These are phyloP conservation scores for Equus quagga DNA, from an alignment of 2,113 vertebrate genomes.

Conservation along the genomic window DNA sequence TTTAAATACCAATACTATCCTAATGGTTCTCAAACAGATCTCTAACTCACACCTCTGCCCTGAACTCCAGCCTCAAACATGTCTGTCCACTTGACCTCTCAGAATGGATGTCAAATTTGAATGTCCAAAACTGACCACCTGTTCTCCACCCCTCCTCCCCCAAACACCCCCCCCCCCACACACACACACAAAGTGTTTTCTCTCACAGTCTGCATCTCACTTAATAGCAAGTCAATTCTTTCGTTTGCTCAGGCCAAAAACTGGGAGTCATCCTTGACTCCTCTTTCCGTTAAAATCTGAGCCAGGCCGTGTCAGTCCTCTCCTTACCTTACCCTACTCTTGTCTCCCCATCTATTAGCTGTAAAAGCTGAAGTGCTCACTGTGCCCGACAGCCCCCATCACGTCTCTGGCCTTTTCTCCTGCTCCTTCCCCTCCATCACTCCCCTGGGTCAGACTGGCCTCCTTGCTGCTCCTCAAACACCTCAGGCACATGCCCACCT, in stretches of 20 bases:
- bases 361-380: not conserved
- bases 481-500: not conserved
- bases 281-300: not conserved
- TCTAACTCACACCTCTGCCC: not conserved
- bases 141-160: not conserved
- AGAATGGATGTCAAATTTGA: not conserved
- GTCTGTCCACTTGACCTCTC: not conserved
- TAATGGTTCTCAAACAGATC: constrained; percentile 29
- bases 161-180: not conserved
- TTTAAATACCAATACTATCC: constrained; percentile 9
- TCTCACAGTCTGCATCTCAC: not conserved
- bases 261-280: not conserved
- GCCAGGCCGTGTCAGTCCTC: not conserved
- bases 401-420: not conserved
- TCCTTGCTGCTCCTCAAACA: not conserved
- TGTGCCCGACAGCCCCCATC: not conserved
- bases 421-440: not conserved
- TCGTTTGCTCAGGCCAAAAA: not conserved
- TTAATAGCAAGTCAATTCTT: constrained; percentile 20
- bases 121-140: not conserved
- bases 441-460: not conserved
- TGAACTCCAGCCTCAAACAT: not conserved
- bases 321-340: not conserved
- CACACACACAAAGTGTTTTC: not conserved
- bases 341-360: not conserved